A percentile compares a stretch with the other conserved stretches of the same genome.
phyloP scores from a whole-genome alignment of 37 sponge, comb jelly and placozoan genomes.

The Haliclona indistincta region DNA sequence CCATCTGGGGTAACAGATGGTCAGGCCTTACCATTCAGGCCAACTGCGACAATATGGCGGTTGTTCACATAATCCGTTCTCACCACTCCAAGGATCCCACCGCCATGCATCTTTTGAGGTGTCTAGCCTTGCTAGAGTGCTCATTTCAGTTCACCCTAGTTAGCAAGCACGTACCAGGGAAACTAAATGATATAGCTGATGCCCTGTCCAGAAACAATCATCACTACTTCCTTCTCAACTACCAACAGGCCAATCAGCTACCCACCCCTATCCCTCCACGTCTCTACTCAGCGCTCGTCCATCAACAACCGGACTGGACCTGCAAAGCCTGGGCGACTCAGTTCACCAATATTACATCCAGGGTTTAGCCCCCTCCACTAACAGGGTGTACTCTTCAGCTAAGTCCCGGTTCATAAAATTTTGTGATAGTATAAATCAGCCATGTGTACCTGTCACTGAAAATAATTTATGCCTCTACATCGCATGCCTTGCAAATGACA shows the following conservation, averaged over 20 bases:
- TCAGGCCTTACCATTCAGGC: neutral
- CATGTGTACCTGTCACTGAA: conserved; percentile 32
- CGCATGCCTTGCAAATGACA: too few relatives aligned
- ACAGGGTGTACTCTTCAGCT: conserved; percentile 15
- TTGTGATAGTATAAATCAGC: neutral
- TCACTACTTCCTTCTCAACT: neutral
- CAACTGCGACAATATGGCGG: conserved; percentile 28
- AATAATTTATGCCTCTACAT: conserved; percentile 22
- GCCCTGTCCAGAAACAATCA: conserved; percentile 44
- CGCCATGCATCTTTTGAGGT: conserved; percentile 33
- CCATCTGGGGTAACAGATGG: conserved; percentile 23
- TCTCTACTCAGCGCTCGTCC: conserved; percentile 1
- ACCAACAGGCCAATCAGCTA: neutral
- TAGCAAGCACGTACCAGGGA: conserved; percentile 23
- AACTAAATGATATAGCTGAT: conserved; percentile 49
- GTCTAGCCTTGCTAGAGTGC: conserved; percentile 28
- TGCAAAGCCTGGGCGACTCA: conserved; percentile 2
- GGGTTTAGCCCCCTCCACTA: conserved; percentile 33
- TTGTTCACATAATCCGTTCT: conserved; percentile 5
- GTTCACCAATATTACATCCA: conserved; percentile 11
- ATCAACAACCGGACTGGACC: conserved; percentile 29
- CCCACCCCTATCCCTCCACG: conserved; percentile 2
- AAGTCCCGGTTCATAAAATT: conserved; percentile 25
- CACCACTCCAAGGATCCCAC: conserved; percentile 7
- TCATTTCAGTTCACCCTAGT: neutral